Conservation (phyloP, 2,888 invertebrate genomes). For the Ennomos quercinarius region DNA sequence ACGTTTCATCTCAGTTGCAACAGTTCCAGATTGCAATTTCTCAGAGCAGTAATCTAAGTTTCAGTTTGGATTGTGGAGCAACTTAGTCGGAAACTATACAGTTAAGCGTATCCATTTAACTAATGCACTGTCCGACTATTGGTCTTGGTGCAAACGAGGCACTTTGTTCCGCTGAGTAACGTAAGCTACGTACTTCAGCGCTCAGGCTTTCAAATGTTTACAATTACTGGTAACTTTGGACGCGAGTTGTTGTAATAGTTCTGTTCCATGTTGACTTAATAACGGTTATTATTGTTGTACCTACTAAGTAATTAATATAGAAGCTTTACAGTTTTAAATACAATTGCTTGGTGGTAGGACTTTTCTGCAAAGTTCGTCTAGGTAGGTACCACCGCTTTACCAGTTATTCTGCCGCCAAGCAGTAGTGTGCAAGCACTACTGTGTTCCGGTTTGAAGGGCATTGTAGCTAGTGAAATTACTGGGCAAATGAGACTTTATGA, state of each 20-base stretch:
- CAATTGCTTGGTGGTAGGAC: too few relatives aligned
- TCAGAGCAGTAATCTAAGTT: constrained; percentile 77
- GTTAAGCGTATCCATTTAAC: constrained; percentile 80
- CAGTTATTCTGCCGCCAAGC: too few relatives aligned
- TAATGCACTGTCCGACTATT: constrained; percentile 82
- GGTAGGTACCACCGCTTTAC: too few relatives aligned
- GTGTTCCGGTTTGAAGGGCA: too few relatives aligned
- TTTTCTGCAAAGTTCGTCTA: too few relatives aligned
- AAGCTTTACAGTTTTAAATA: background rate
- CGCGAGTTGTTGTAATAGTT: constrained; percentile 15
- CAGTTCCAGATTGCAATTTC: constrained; percentile 69
- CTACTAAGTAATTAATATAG: too few relatives aligned
- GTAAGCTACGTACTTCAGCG: constrained; percentile 58
- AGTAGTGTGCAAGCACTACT: too few relatives aligned
- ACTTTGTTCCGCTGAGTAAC: constrained; percentile 74
- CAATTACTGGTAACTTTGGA: constrained; percentile 41
- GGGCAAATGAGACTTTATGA: too few relatives aligned
- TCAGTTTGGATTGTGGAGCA: constrained; percentile 73
- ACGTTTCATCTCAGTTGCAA: constrained; percentile 62
- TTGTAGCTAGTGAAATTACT: too few relatives aligned
- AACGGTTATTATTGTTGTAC: too few relatives aligned
- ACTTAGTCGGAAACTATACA: constrained; percentile 71
- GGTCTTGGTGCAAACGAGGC: constrained; percentile 80
- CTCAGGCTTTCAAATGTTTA: constrained; percentile 45
- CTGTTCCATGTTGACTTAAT: background rate